These are phyloP conservation scores for Cossypha caffra DNA, from an alignment of 2,797 vertebrate genomes.

Conservation along the genomic window DNA sequence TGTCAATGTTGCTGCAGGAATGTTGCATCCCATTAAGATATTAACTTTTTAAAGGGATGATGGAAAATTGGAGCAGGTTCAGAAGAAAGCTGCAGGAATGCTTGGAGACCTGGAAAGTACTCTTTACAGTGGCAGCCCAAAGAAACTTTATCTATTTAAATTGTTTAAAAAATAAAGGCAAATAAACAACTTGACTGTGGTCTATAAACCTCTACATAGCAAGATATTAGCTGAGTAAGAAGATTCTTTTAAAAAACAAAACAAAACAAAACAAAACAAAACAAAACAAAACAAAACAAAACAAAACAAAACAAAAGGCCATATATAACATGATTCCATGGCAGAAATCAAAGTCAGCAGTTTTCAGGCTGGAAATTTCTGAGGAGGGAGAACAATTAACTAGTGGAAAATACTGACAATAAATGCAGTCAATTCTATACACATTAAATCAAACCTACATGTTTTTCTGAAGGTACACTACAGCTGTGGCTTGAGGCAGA, in stretches of 20 bases:
- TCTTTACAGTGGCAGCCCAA: neutral
- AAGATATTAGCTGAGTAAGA: neutral
- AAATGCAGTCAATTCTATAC: neutral
- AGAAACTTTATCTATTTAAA: neutral
- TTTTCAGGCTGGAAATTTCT: neutral
- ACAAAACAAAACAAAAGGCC: neutral
- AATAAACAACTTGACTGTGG: neutral
- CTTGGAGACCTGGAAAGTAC: neutral
- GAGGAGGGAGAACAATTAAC: neutral
- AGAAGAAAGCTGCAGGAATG: slow-evolving; percentile 1
- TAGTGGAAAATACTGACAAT: neutral
- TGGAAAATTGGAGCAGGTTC: slow-evolving; percentile 18
- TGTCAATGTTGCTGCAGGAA: neutral
- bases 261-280: neutral
- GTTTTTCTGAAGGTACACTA: neutral
- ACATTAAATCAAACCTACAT: neutral
- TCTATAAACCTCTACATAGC: neutral
- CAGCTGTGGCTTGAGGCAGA: neutral
- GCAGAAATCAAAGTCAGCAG: neutral
- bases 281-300: neutral
- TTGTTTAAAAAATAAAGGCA: neutral
- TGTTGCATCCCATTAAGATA: neutral
- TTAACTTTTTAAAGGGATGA: neutral
- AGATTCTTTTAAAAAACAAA: neutral
- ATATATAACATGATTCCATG: neutral